Conservation (phyloP, 2,888 invertebrate genomes). For the Cheilosia vulpina region DNA sequence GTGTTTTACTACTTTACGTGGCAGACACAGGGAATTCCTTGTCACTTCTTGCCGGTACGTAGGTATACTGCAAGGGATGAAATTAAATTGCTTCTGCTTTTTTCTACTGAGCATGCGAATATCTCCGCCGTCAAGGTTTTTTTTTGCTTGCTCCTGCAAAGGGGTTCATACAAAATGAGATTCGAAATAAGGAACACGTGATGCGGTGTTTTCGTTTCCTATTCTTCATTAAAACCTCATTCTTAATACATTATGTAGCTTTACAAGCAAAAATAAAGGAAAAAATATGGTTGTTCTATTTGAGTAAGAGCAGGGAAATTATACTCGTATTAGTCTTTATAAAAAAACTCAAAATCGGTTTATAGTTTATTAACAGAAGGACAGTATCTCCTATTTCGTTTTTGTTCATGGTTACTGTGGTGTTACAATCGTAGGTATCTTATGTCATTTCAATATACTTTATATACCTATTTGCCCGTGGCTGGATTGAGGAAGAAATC, state of each 20-base stretch:
- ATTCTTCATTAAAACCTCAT: neutral
- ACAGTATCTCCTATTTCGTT: no score
- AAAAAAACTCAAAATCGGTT: no score
- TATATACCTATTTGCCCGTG: no score
- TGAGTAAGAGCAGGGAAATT: no score
- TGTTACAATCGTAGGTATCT: no score
- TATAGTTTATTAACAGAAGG: no score
- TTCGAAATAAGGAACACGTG: conserved; percentile 47
- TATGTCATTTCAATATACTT: no score
- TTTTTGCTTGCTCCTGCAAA: conserved; percentile 13
- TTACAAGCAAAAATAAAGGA: no score
- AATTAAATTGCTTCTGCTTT: conserved; percentile 14
- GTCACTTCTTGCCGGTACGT: conserved; percentile 33
- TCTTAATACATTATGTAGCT: neutral
- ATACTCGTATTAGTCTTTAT: no score
- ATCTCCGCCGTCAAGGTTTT: conserved; percentile 39
- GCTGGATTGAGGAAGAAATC: no score
- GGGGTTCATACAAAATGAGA: conserved; percentile 24
- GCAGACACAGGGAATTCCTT: conserved; percentile 6
- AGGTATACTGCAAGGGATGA: conserved; percentile 9
- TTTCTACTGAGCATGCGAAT: conserved; percentile 70
- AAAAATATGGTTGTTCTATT: no score
- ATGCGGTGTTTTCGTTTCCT: conserved; percentile 20
- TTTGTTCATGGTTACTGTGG: no score
- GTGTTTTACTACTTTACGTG: conserved; percentile 13